A percentile compares a stretch with the other conserved stretches of the same genome.
Conservation (phyloP, 92 coral and sea anemone genomes). For the Phymanthus crucifer region DNA sequence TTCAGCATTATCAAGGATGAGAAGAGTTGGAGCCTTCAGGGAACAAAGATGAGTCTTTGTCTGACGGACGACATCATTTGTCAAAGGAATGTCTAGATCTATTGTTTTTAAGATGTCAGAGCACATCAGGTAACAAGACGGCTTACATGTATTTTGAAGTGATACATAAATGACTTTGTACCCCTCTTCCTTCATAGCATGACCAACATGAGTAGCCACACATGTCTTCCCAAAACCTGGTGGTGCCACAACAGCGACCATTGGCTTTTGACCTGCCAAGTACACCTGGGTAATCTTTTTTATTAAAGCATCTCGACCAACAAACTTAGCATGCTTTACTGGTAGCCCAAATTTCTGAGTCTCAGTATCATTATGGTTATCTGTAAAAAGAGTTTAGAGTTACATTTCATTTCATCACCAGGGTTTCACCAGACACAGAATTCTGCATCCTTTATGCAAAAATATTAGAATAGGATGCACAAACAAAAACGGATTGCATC, state of each 20-base stretch:
- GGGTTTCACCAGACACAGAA: no score
- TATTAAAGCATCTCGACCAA: conserved; percentile 23
- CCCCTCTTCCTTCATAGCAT: conserved; percentile 5
- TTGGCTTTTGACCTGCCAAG: background rate
- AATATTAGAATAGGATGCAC: no score
- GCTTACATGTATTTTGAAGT: background rate
- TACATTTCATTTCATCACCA: no score
- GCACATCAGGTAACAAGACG: conserved; percentile 18
- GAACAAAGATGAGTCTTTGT: conserved; percentile 16
- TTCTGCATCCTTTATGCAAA: no score
- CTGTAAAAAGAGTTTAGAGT: background rate
- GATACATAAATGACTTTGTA: conserved; percentile 19
- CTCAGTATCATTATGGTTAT: background rate
- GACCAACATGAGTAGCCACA: conserved; percentile 42
- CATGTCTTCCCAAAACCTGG: conserved; percentile 62
- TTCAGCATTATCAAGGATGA: conserved; percentile 57
- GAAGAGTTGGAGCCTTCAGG: conserved; percentile 18
- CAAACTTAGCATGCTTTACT: background rate
- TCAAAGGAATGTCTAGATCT: conserved; percentile 14
- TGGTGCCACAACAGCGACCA: conserved; percentile 23
- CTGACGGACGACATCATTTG: conserved; percentile 30
- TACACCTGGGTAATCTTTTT: background rate
- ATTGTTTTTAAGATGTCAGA: conserved; percentile 24
- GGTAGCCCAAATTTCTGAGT: conserved; percentile 9
- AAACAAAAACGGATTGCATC: no score